Evolutionary conservation across 2,113 vertebrate species (phyloP).

Genomic region (Motacilla tschutschensis): DNA sequence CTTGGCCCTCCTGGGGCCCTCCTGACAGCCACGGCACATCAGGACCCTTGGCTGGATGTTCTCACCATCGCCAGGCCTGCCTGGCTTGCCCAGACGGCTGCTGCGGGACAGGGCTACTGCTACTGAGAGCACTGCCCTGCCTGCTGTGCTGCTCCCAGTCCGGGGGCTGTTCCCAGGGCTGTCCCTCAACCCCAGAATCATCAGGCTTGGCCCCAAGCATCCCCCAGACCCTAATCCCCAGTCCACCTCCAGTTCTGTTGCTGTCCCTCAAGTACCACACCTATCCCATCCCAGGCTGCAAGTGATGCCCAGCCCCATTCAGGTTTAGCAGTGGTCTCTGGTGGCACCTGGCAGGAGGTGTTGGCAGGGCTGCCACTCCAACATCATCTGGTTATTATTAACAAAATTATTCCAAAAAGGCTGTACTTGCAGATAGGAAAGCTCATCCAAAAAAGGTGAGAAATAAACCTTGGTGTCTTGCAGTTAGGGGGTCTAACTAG

Average conservation of each 20-base stretch:
- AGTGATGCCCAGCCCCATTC: fast-evolving
- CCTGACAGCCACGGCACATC: neutral
- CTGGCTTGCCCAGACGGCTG: fast-evolving
- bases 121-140: neutral
- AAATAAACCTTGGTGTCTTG: neutral
- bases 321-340: neutral
- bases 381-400: neutral
- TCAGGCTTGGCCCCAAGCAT: neutral
- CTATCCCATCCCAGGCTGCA: neutral
- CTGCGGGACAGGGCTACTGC: fast-evolving
- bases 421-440: neutral
- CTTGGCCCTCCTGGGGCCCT: neutral
- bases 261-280: fast-evolving
- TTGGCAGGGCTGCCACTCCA: neutral
- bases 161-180: neutral
- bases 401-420: neutral
- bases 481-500: neutral
- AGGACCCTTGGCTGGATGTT: neutral
- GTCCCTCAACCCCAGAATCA: neutral
- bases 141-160: neutral
- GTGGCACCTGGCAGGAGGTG: neutral
- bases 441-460: neutral
- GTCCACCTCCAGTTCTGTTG: neutral
- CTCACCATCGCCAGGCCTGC: neutral
- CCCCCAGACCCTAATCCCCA: neutral